Conservation (phyloP, 2,113 vertebrate species). For the Poicephalus gulielmi region DNA sequence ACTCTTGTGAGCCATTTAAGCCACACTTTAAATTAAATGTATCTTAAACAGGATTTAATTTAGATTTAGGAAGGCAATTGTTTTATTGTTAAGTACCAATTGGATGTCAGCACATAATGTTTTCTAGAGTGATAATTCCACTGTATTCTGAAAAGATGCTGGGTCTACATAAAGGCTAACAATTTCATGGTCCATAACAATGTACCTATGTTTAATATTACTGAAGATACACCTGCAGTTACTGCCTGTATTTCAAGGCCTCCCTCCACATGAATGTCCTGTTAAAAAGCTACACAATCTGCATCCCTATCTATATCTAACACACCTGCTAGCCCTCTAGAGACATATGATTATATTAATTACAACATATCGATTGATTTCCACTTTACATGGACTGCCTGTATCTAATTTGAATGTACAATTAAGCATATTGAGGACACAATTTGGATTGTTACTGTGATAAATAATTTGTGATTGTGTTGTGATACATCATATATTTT, state of each 20-base stretch:
- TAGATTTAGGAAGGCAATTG: conserved; percentile 63
- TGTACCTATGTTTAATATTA: not conserved
- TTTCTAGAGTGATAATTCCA: conserved; percentile 14
- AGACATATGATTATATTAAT: conserved; percentile 52
- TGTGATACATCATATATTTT: not conserved
- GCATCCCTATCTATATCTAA: not conserved
- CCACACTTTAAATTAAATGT: conserved; percentile 50
- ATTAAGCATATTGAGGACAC: not conserved
- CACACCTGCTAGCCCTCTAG: conserved; percentile 29
- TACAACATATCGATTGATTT: conserved; percentile 61
- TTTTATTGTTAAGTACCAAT: conserved; percentile 46
- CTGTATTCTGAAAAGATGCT: not conserved
- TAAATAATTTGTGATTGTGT: conserved; percentile 32
- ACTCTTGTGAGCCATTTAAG: conserved; percentile 40
- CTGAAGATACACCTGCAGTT: not conserved
- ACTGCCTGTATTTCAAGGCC: not conserved
- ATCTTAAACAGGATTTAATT: conserved; percentile 58
- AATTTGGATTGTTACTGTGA: conserved; percentile 23
- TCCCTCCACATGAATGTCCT: not conserved
- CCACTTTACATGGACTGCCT: not conserved
- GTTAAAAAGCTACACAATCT: not conserved
- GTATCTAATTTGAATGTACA: conserved; percentile 52
- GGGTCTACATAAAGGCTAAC: not conserved
- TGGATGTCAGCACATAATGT: conserved; percentile 38
- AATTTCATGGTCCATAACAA: not conserved